A percentile compares a stretch with the other conserved stretches of the same genome.
These are phyloP conservation scores for Poecile atricapillus DNA, from an alignment of 2,113 vertebrate species.

Conservation along the genomic window DNA sequence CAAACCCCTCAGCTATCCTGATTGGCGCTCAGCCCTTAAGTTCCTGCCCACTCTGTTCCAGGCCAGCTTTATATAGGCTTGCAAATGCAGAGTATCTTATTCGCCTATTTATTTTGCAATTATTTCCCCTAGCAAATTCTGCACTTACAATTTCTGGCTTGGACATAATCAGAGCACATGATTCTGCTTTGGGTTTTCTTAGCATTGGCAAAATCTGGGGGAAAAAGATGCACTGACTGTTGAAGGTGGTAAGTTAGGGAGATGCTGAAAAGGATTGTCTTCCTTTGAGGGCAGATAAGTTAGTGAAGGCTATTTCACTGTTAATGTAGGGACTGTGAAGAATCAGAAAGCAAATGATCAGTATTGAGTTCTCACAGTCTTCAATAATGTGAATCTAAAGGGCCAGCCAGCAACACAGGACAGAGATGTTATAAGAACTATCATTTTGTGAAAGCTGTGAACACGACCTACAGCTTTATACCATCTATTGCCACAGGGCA, in stretches of 20 bases:
- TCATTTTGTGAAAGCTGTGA: neutral
- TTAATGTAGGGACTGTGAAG: neutral
- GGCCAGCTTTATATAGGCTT: conserved; percentile 31
- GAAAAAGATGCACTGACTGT: neutral
- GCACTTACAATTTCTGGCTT: neutral
- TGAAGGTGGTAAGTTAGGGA: neutral
- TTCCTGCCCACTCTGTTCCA: conserved; percentile 22
- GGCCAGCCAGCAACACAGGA: neutral
- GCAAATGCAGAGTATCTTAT: neutral
- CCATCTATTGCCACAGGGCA: neutral
- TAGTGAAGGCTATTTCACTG: neutral
- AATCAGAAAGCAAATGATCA: neutral
- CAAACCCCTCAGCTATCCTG: neutral
- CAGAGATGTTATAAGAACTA: neutral
- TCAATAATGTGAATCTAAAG: neutral
- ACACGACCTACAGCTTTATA: neutral
- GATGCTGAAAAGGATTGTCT: neutral
- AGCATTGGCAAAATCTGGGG: neutral
- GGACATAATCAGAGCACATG: neutral
- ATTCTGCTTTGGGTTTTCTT: neutral
- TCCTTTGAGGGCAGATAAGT: neutral
- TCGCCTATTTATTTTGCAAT: conserved; percentile 37
- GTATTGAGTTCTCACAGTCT: neutral
- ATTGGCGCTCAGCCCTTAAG: neutral
- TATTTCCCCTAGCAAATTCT: neutral